Conservation (phyloP, 2,797 vertebrate species). For the Hybognathus amarus region DNA sequence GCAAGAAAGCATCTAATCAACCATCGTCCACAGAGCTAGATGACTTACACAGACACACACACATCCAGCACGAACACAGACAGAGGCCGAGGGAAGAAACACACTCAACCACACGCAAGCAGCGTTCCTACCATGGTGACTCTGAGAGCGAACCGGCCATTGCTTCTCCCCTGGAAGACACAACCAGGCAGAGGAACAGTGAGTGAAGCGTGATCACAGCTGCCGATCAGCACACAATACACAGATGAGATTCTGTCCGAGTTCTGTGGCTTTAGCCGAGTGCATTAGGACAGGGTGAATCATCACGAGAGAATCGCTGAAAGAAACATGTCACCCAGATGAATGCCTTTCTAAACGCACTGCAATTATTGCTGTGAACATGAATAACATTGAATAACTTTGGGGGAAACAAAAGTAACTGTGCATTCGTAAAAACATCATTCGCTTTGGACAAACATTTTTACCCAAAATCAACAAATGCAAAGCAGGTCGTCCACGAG, state of each 20-base stretch:
- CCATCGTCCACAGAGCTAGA: slow-evolving; percentile 60
- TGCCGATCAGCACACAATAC: neutral
- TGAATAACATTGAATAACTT: slow-evolving; percentile 6
- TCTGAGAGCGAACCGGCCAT: slow-evolving; percentile 82
- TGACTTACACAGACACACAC: slow-evolving; percentile 48
- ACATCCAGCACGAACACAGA: slow-evolving; percentile 71
- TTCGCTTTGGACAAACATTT: slow-evolving; percentile 8
- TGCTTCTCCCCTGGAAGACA: slow-evolving; percentile 84
- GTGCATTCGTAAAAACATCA: slow-evolving; percentile 6
- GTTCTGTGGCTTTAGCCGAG: slow-evolving; percentile 19
- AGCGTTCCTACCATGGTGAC: slow-evolving; percentile 84
- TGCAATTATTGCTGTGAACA: slow-evolving; percentile 23
- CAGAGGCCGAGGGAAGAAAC: slow-evolving; percentile 61
- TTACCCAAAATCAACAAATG: slow-evolving; percentile 16
- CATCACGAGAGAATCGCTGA: slow-evolving; percentile 15
- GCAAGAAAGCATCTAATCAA: slow-evolving; percentile 44
- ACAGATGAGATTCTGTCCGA: neutral
- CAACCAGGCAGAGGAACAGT: slow-evolving; percentile 71
- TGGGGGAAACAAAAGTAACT: neutral
- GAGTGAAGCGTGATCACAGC: slow-evolving; percentile 18
- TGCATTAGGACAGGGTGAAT: slow-evolving; percentile 27
- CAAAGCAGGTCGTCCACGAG: slow-evolving; percentile 20
- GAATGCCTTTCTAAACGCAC: neutral
- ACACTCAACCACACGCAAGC: slow-evolving; percentile 70
- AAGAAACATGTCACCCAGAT: slow-evolving; percentile 28